Evolutionary conservation across 2,113 vertebrate species (phyloP).

Genomic region (Okapia johnstoni): DNA sequence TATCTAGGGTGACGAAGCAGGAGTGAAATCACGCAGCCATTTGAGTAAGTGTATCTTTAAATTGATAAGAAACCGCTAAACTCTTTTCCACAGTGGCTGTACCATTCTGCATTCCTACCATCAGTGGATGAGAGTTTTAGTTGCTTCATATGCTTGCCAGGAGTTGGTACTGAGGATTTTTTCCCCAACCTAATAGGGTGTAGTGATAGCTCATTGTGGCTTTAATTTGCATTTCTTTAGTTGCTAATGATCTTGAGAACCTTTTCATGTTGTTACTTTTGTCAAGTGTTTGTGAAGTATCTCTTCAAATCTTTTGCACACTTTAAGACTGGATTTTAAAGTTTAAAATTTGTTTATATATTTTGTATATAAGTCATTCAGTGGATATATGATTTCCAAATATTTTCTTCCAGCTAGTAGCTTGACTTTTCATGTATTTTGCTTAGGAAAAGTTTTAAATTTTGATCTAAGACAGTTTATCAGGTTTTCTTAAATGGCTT

Average conservation of each 20-base stretch:
- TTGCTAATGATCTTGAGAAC: background rate
- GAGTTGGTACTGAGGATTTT: background rate
- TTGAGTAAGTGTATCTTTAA: background rate
- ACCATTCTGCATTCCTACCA: background rate
- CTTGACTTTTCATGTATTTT: constrained; percentile 1
- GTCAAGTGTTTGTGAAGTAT: background rate
- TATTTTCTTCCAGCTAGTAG: background rate
- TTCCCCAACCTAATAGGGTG: background rate
- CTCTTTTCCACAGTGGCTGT: background rate
- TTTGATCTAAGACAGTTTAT: background rate
- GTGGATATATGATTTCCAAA: background rate
- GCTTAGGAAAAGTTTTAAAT: background rate
- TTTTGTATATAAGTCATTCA: background rate
- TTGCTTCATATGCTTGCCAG: background rate
- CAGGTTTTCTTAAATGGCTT: background rate
- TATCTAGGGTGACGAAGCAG: background rate
- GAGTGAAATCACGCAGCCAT: background rate
- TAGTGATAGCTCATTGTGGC: background rate
- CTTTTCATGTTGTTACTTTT: background rate
- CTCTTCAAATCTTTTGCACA: background rate
- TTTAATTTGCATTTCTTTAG: background rate
- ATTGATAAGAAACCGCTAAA: background rate
- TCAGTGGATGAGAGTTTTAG: background rate
- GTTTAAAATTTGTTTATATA: background rate
- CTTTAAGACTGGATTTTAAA: background rate